These are phyloP conservation scores for Drosophila miranda DNA, from an alignment of 1,140 invertebrate species.

Conservation along the genomic window DNA sequence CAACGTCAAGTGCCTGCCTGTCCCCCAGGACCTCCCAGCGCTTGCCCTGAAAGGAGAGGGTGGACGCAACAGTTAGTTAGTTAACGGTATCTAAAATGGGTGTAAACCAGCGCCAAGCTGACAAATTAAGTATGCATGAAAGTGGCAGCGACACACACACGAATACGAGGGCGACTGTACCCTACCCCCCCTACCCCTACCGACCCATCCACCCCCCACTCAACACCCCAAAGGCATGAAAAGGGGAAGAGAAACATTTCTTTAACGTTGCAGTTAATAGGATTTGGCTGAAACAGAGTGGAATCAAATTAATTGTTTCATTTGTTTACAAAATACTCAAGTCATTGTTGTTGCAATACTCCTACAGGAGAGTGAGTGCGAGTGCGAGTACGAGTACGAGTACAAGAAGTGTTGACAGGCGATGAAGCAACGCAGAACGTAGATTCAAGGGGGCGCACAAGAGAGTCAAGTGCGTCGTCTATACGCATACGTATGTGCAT, in stretches of 20 bases:
- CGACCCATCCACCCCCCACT: not conserved
- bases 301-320: constrained; percentile 76
- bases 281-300: constrained; percentile 60
- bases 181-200: too few relatives aligned
- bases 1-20: not conserved
- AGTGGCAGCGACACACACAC: constrained; percentile 42
- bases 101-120: constrained; percentile 62
- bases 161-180: not conserved
- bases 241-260: constrained; percentile 14
- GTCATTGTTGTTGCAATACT: constrained; percentile 46
- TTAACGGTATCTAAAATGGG: constrained; percentile 59
- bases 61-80: constrained; percentile 69
- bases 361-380: not conserved
- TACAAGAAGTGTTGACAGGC: not conserved
- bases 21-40: not conserved
- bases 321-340: constrained; percentile 62
- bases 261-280: constrained; percentile 65
- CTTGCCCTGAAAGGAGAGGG: not conserved
- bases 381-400: not conserved
- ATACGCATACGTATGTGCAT: not conserved
- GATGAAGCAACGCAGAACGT: too few relatives aligned
- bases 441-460: not conserved
- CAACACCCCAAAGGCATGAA: not conserved
- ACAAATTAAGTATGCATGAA: constrained; percentile 79
- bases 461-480: not conserved